Percentiles rank a stretch among this genome's conserved stretches.
Conservation (phyloP, 2,888 invertebrate species). For the Chloroclysta siterata region DNA sequence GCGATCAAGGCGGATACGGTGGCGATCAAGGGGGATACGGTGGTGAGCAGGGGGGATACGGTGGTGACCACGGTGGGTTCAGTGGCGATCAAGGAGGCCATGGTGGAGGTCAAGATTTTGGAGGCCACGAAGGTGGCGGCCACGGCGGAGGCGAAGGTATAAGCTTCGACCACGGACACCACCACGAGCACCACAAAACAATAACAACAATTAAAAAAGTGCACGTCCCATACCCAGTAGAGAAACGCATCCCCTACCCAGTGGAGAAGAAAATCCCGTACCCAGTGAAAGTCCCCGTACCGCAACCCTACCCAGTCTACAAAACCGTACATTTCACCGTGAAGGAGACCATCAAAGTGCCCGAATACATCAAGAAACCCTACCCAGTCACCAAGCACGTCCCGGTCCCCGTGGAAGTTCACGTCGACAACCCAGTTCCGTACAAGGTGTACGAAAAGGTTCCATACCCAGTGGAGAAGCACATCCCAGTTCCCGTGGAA, state of each 20-base stretch:
- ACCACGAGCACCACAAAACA: constrained; percentile 86
- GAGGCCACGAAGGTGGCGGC: constrained; percentile 36
- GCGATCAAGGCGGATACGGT: constrained; percentile 41
- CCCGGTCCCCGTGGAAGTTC: constrained; percentile 87
- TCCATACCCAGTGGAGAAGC: constrained; percentile 90
- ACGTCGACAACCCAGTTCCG: constrained; percentile 88
- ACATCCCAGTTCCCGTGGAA: constrained; percentile 88
- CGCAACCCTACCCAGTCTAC: constrained; percentile 89
- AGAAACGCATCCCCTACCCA: constrained; percentile 88
- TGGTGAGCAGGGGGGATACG: constrained; percentile 44
- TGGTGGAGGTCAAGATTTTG: constrained; percentile 49
- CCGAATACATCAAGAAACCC: constrained; percentile 88
- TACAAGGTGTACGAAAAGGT: constrained; percentile 86
- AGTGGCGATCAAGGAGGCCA: constrained; percentile 47
- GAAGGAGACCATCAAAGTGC: constrained; percentile 87
- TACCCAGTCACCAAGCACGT: constrained; percentile 88
- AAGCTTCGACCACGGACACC: constrained; percentile 39
- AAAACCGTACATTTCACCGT: constrained; percentile 88
- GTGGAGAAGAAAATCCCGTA: constrained; percentile 88
- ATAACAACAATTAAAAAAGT: constrained; percentile 90
- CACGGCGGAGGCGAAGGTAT: constrained; percentile 29
- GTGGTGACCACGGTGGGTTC: no score
- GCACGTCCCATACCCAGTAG: constrained; percentile 89
- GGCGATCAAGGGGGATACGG: constrained; percentile 39
- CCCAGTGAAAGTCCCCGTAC: constrained; percentile 88